Conservation (phyloP, 2,113 vertebrate species). For the Romanogobio albipinnatus region DNA sequence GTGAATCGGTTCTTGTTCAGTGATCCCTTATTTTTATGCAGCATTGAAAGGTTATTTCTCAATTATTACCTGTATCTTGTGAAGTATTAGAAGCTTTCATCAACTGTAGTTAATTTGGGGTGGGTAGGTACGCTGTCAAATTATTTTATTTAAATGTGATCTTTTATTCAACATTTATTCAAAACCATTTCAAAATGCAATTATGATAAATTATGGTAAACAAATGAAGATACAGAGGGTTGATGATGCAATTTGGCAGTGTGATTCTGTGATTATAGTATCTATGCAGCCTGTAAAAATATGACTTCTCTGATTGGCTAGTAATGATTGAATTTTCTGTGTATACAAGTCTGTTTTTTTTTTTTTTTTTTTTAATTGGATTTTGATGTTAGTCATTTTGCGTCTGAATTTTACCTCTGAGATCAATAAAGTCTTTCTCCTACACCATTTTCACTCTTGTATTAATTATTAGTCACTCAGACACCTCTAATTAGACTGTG, state of each 20-base stretch:
- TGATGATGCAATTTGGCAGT: background rate
- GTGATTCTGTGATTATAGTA: background rate
- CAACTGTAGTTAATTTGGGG: too few species aligned
- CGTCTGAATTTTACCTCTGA: background rate
- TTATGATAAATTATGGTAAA: background rate
- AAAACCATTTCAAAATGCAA: too few species aligned
- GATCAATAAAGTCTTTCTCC: background rate
- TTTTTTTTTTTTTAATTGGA: background rate
- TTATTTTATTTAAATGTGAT: too few species aligned
- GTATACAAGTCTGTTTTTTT: background rate
- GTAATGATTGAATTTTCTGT: background rate
- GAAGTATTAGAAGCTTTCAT: background rate
- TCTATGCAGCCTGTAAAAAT: background rate
- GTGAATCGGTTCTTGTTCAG: too few species aligned
- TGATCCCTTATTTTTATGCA: too few species aligned
- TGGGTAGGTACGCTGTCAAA: too few species aligned
- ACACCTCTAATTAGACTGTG: background rate
- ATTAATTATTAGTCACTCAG: background rate
- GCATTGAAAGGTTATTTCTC: too few species aligned
- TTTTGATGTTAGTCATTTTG: background rate
- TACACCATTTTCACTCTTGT: background rate
- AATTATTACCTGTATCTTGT: background rate
- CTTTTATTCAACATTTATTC: too few species aligned
- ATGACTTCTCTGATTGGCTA: background rate
- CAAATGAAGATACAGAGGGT: background rate